Evolutionary conservation across 2,797 vertebrate genomes (phyloP).

Genomic region (Buphagus erythrorhynchus): DNA sequence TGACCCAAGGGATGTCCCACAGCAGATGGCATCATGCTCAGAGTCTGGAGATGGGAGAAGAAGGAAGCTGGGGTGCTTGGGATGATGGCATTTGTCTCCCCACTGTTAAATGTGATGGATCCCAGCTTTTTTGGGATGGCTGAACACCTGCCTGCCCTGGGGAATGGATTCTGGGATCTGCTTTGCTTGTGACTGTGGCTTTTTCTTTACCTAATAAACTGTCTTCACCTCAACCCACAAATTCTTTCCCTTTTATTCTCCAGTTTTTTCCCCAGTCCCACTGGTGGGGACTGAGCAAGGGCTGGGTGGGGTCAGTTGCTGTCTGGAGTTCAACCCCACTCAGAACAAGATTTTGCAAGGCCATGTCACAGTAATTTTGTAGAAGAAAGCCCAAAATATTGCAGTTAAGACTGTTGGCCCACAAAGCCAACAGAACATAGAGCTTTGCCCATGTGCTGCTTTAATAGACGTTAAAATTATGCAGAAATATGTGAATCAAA

Average conservation of each 20-base stretch:
- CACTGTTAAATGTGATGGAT: not conserved
- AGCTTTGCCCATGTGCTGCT: not conserved
- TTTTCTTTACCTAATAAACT: not conserved
- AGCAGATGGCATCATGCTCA: not conserved
- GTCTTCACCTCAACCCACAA: not conserved
- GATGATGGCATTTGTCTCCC: not conserved
- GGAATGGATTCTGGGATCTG: not conserved
- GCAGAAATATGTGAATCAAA: not conserved
- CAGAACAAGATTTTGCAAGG: not conserved
- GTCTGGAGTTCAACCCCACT: not conserved
- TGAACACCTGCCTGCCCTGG: not conserved
- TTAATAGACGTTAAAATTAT: not conserved
- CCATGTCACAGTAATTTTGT: not conserved
- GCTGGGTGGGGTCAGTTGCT: not conserved
- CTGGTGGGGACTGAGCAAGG: rapidly evolving
- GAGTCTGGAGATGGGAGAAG: not conserved
- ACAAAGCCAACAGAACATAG: not conserved
- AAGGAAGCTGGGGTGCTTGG: not conserved
- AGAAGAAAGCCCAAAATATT: not conserved
- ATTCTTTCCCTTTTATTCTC: not conserved
- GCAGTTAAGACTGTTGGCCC: not conserved
- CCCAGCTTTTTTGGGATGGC: not conserved
- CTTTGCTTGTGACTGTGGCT: not conserved
- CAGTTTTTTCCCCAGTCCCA: not conserved
- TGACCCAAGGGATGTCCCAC: not conserved